Base-by-base conservation (phyloP, 2,113 vertebrate genomes). In the Syrrhaptes paradoxus region DNA sequence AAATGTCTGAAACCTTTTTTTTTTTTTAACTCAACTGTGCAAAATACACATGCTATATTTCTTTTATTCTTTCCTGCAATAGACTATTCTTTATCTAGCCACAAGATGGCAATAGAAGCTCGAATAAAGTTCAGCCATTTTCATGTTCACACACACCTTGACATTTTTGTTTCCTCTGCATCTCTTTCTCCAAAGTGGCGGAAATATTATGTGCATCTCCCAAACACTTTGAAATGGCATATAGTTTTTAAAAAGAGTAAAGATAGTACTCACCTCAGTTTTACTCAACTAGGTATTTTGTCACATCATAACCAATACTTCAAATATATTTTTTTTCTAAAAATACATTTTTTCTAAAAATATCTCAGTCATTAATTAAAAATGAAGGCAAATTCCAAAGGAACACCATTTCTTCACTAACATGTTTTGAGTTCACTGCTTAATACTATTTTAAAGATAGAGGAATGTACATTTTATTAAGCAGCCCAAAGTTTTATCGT, bases 101-200 rank as follows among this genome's bases (percentile, higher is more conserved):
- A 97, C 80, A 34, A 92, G 97, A 91, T 97, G 97, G 94, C 85
- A 78, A 1, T 18, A 94, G 46, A 95, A 58, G 77, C 67, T 46
- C 70, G 20, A 59, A 18, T 89, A 83, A 89, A 72, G 18, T 46
- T 82, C 55, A 17, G 8, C 6, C 17, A 6, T 7, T 3, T 6
- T 13, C 3, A 0, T 0, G 3, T 14, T 14, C 5, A 26, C 24
- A 4, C 7, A 25, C 4, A 8, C 5, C 9, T 17, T 46, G 18
- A 12, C 4, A 8, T 29, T 59, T 46, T 51, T 9, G 3, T 34
- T 78, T 81, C 11, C 8, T 13, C 7, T 46, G 7, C 11, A 17
- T 46, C 54, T 79, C 32, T 48, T 32, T 5, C 13, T 48, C 8
- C 11, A 17, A 28, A 83, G 46, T 15, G 8, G 10, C 20, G 63